Base-by-base conservation (phyloP, 2,797 vertebrate genomes). In the Lagocephalus sceleratus region DNA sequence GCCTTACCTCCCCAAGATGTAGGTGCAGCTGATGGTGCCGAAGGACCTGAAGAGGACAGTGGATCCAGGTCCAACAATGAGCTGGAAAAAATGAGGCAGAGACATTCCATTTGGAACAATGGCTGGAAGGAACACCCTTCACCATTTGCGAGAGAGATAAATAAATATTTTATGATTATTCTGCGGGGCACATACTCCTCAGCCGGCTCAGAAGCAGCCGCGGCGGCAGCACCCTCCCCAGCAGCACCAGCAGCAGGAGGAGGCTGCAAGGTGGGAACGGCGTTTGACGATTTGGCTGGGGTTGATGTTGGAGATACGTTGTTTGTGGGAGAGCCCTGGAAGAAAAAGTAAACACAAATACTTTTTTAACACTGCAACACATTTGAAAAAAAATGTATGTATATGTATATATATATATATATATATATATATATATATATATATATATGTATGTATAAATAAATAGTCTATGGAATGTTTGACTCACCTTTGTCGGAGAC, bases 1-100 rank as follows among this genome's bases (percentile, higher is more conserved):
- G 11, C 43, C 76, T 92, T 88, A 99, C 97, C 97, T 93, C 96
- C 97, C 97, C 97, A 99, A 70, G 93, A 92, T 39, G 94, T 91
- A 3, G 94, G 88, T 10, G 90, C 86, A 12, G 91, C 84, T 3
- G 92, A 91, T 38, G 90, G 78, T 23, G 87, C 89, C 20, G 92
- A 88, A 1, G 93, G 93, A 14, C 90, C 93, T 3, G 91, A 88
- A 3, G 94, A 87, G 52, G 94, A 94, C 64, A 92, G 76, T 16
- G 96, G 96, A 65, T 98, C 95, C 76, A 99, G 92, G 72, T 98
- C 97, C 85, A 99, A 87, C 82, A 99, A 91, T 79, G 95, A 89
- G 68, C 97, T 99, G 75, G 3, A 54, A 23, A 15, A 16, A 12
- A 16, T 23, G 20, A 51, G 47, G 12, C 5, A 51, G 45, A 54